These are phyloP conservation scores for Noctua janthina DNA, from an alignment of 2,888 invertebrate genomes.

Conservation along the genomic window DNA sequence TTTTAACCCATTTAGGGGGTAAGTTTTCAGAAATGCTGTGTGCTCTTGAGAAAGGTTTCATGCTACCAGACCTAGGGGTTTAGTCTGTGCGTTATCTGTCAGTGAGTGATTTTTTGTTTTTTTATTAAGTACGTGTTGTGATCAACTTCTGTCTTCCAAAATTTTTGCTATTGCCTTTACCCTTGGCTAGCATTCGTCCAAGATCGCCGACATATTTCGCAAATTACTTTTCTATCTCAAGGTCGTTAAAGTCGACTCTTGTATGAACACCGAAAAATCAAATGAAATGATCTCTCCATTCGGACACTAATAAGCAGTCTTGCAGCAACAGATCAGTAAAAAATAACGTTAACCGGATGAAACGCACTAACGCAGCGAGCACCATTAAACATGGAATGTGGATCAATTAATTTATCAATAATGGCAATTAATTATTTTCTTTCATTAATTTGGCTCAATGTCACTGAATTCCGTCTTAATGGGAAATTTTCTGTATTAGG, in stretches of 20 bases:
- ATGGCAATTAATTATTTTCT: constrained; percentile 40
- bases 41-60: neutral
- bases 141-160: neutral
- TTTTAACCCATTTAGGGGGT: neutral
- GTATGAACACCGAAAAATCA: neutral
- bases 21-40: neutral
- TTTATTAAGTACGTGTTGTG: neutral
- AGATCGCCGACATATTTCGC: constrained; percentile 9
- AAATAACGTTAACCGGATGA: constrained; percentile 63
- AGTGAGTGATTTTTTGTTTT: neutral
- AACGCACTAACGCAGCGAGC: constrained; percentile 58
- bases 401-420: constrained; percentile 66
- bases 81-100: neutral
- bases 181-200: neutral
- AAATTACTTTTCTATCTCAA: constrained; percentile 16
- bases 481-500: constrained; percentile 36
- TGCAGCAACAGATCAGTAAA: constrained; percentile 40
- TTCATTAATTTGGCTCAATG: constrained; percentile 40
- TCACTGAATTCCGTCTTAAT: constrained; percentile 53
- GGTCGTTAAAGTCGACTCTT: constrained; percentile 3
- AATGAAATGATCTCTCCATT: constrained; percentile 26
- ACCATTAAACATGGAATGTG: constrained; percentile 68
- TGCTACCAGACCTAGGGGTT: neutral
- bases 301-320: constrained; percentile 34
- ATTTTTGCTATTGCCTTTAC: neutral